Conservation (phyloP, 2,797 vertebrate species). For the Petrocephalus sullivani region DNA sequence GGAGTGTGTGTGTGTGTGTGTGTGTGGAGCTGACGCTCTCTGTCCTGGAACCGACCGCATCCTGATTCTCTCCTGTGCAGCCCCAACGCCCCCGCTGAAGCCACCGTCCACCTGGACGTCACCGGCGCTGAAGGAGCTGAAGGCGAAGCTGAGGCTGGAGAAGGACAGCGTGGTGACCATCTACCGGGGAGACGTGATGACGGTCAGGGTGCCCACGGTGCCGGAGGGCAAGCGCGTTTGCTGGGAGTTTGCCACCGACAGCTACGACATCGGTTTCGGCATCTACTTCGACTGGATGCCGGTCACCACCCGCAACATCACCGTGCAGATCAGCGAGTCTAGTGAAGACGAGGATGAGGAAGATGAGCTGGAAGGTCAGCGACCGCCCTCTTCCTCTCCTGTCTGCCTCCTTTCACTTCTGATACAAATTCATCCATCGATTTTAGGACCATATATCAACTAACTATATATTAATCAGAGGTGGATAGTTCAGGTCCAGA, state of each 20-base stretch:
- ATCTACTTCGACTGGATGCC: slow-evolving; percentile 96
- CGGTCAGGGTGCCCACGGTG: slow-evolving; percentile 86
- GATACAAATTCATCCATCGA: neutral
- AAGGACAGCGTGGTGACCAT: slow-evolving; percentile 86
- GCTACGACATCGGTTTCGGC: slow-evolving; percentile 95
- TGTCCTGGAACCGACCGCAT: neutral
- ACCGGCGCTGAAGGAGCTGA: slow-evolving; percentile 82
- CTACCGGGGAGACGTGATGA: slow-evolving; percentile 91
- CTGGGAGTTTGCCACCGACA: slow-evolving; percentile 96
- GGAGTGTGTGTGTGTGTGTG: neutral
- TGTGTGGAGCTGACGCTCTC: neutral
- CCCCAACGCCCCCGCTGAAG: slow-evolving; percentile 71
- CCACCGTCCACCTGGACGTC: slow-evolving; percentile 86
- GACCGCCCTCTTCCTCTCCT: neutral
- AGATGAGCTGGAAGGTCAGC: slow-evolving; percentile 84
- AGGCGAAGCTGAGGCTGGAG: slow-evolving; percentile 78
- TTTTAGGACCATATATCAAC: neutral
- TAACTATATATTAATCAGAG: neutral
- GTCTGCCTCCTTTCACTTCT: neutral
- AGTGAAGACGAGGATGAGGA: slow-evolving; percentile 97
- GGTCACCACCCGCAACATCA: slow-evolving; percentile 84
- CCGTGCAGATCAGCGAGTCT: slow-evolving; percentile 94
- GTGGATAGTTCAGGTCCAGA: neutral
- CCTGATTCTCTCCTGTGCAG: slow-evolving; percentile 50
- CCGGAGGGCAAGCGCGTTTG: slow-evolving; percentile 87